Evolutionary conservation across 2,113 vertebrate genomes (phyloP).

Genomic region (Aspiorhynchus laticeps): DNA sequence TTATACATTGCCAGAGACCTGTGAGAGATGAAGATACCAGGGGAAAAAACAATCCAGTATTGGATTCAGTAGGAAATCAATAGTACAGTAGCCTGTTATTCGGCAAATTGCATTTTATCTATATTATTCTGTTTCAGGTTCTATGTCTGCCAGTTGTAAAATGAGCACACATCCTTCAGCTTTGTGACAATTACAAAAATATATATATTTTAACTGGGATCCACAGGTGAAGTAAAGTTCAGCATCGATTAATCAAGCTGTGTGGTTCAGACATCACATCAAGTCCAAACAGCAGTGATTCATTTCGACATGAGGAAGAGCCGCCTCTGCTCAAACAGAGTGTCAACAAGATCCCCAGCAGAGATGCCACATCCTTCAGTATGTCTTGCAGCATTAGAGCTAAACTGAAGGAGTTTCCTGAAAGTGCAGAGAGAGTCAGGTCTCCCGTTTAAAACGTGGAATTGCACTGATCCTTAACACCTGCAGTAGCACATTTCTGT

Average conservation of each 20-base stretch:
- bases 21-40: background rate
- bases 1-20: slow-evolving; percentile 22
- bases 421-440: slow-evolving; percentile 34
- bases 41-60: slow-evolving; percentile 9
- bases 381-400: background rate
- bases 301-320: background rate
- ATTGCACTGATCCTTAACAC: slow-evolving; percentile 41
- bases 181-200: background rate
- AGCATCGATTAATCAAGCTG: background rate
- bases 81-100: slow-evolving; percentile 24
- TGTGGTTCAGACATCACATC: background rate
- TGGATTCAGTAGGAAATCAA: slow-evolving; percentile 30
- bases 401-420: slow-evolving; percentile 28
- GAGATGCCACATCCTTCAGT: background rate
- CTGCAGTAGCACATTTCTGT: slow-evolving; percentile 44
- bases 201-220: background rate
- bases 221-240: slow-evolving; percentile 2
- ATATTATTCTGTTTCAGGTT: background rate
- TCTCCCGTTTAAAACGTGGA: slow-evolving; percentile 26
- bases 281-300: slow-evolving; percentile 17
- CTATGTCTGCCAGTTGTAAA: background rate
- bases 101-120: slow-evolving; percentile 3
- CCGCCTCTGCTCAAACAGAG: background rate
- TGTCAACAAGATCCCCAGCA: slow-evolving; percentile 13
- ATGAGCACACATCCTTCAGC: background rate